Evolutionary conservation across 2,888 invertebrate genomes (phyloP), one percentile per base, ranked within the genome.

Genomic region (Hoplodrina ambigua): DNA sequence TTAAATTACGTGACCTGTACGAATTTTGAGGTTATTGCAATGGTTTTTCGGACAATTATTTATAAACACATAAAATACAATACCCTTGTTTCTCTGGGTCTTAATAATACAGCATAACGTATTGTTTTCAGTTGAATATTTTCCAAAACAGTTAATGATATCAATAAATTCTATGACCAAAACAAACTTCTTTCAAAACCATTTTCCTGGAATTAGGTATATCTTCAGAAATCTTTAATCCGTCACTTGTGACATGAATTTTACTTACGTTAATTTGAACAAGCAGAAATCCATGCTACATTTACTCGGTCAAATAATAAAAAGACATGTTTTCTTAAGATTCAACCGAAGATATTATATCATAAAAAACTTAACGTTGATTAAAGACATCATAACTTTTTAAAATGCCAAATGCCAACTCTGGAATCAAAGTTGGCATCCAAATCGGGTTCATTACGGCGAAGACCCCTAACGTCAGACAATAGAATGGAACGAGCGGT

Each of bases 401-500:
- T 49, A 1, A 17, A 49, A 13, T 49, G n/a, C 49, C 46, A 6
- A 49, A 7, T n/a, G 7, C n/a, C 7, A 5, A 5, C 17, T n/a
- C 13, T n/a, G 17, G 50, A 13, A n/a, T 19, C 7, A 52, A 7
- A 60, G 8, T 17, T 17, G 17, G 69, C 54, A 66, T 59, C 52
- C 1, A 72, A 74, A 46, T n/a, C 50, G 30, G 56, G 19, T 56
- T 63, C 67, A 65, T 41, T 71, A 71, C 60, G 60, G 25, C 41
- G 69, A 20, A 49, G 17, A 46, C 49, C 52, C 53, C 41, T 69
- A 74, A 72, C 59, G 62, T 53, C 74, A 86, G 87, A 91, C 90
- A 91, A 91, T 91, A 81, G 89, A 84, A 86, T 81, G 55, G 81
- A 86, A 88, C 84, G 83, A 87, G 88, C 85, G 87, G 88, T 86